Evolutionary conservation across 37 sponge, comb jelly and placozoan genomes (phyloP).

Genomic region (Dysidea cf. avara): DNA sequence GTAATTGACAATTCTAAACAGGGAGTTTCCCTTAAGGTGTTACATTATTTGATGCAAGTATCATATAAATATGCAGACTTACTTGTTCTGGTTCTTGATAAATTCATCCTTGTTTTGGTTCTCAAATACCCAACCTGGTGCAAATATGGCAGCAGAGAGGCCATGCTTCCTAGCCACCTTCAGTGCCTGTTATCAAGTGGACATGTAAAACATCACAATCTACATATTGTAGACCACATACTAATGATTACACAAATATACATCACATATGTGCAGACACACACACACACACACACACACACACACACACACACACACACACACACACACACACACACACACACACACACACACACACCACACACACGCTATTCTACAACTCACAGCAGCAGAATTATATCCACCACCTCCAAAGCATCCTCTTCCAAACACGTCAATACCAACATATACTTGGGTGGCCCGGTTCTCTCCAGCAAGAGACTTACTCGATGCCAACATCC

Average conservation of each 20-base stretch:
- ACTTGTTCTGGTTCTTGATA: slow-evolving; percentile 81
- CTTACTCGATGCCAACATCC: slow-evolving; percentile 25
- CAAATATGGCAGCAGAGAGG: slow-evolving; percentile 94
- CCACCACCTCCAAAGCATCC: slow-evolving; percentile 89
- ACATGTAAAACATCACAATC: too few species aligned
- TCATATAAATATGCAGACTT: slow-evolving; percentile 2
- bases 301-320: slow-evolving; percentile 34
- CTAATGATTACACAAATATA: neutral
- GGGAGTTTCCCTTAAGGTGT: too few species aligned
- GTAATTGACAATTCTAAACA: too few species aligned
- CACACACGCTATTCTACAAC: neutral
- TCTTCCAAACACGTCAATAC: slow-evolving; percentile 97
- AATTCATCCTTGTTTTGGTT: slow-evolving; percentile 70
- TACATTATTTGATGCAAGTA: too few species aligned
- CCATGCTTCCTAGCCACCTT: slow-evolving; percentile 52
- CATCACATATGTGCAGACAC: neutral
- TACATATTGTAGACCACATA: neutral
- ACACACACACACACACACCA: neutral
- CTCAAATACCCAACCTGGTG: slow-evolving; percentile 99
- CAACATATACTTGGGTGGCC: slow-evolving; percentile 82
- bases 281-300: slow-evolving; percentile 1
- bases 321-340: slow-evolving; percentile 14
- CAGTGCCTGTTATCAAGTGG: slow-evolving; percentile 87
- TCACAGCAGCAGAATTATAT: slow-evolving; percentile 68
- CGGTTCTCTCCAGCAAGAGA: slow-evolving; percentile 48